These are phyloP conservation scores for Muscina levida DNA, from an alignment of 2,888 invertebrate species.

Conservation along the genomic window DNA sequence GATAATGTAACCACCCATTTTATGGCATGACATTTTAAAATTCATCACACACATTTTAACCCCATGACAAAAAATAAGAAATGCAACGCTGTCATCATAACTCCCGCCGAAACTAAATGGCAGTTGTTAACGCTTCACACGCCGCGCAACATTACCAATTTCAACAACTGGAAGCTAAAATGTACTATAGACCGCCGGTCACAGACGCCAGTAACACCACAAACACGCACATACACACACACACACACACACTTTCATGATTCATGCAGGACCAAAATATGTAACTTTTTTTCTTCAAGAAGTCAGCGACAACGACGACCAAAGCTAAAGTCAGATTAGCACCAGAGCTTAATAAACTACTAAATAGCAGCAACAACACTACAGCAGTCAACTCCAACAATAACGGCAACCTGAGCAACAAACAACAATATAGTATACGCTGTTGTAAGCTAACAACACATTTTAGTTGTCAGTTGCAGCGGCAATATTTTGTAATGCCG, in stretches of 20 bases:
- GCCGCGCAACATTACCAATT: background rate
- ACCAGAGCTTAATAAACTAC: slow-evolving; percentile 58
- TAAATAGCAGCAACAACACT: slow-evolving; percentile 22
- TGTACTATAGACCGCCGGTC: background rate
- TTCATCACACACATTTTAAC: slow-evolving; percentile 42
- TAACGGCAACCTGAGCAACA: background rate
- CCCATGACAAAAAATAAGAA: slow-evolving; percentile 11
- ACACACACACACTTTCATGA: no score
- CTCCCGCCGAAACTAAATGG: slow-evolving; percentile 1
- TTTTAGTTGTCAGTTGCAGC: slow-evolving; percentile 33
- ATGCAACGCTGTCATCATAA: background rate
- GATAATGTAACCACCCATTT: no score
- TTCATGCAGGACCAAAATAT: no score
- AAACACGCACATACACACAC: no score
- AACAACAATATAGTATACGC: slow-evolving; percentile 33
- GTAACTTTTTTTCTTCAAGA: no score
- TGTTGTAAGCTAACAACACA: no score
- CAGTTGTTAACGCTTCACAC: background rate
- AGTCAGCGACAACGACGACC: background rate
- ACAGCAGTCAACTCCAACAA: slow-evolving; percentile 32
- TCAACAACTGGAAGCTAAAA: slow-evolving; percentile 31
- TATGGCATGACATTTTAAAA: no score
- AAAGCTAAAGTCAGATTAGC: no score
- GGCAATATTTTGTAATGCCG: slow-evolving; percentile 57
- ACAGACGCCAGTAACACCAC: no score